Evolutionary conservation across 2,888 invertebrate genomes (phyloP).

Genomic region (Chydorus sphaericus): DNA sequence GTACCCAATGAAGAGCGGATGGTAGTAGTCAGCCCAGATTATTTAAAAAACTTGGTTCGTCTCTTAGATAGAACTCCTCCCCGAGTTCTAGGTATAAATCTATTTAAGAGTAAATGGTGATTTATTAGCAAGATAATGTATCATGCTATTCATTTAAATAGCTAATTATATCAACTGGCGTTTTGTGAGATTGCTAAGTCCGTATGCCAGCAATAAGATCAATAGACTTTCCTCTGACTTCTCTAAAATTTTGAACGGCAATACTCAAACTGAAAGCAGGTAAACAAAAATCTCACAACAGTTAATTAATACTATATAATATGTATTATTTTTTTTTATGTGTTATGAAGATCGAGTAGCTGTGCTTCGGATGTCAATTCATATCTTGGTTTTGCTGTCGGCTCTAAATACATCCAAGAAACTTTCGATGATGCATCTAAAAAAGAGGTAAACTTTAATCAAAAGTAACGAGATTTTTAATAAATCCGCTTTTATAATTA

Average conservation of each 20-base stretch:
- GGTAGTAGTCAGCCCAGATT: not conserved
- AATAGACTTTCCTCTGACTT: constrained; percentile 20
- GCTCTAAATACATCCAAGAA: constrained; percentile 20
- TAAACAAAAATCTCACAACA: constrained; percentile 15
- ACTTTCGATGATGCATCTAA: constrained; percentile 19
- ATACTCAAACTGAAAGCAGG: constrained; percentile 17
- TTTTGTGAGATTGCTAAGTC: constrained; percentile 17
- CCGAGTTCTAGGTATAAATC: not conserved
- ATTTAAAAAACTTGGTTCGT: not conserved
- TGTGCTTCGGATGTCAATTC: constrained; percentile 20
- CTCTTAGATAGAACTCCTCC: not conserved
- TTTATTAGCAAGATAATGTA: not conserved
- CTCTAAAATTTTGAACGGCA: constrained; percentile 19
- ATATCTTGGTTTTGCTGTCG: constrained; percentile 20
- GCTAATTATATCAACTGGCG: constrained; percentile 69
- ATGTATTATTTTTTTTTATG: not conserved
- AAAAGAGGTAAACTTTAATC: constrained; percentile 14
- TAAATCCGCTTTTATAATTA: too few species aligned
- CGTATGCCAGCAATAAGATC: constrained; percentile 19
- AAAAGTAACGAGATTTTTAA: too few species aligned
- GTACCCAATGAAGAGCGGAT: too few species aligned
- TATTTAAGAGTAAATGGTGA: too few species aligned
- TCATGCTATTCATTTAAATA: too few species aligned
- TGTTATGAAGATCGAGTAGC: constrained; percentile 19
- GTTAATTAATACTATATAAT: not conserved